Conservation (phyloP, 2,888 invertebrate genomes). For the Meteorus colon region DNA sequence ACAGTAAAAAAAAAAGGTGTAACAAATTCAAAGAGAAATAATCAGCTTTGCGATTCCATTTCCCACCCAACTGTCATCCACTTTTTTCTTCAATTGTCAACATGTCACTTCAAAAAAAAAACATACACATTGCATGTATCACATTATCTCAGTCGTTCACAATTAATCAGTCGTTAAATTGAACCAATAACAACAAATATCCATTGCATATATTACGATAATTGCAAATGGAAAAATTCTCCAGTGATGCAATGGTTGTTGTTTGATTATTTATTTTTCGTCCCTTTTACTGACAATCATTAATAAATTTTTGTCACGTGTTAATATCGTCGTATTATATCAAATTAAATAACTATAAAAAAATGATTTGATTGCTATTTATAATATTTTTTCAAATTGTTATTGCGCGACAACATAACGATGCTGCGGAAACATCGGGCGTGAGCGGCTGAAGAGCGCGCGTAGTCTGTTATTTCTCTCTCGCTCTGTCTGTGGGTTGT, state of each 20-base stretch:
- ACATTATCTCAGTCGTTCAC: slow-evolving; percentile 7
- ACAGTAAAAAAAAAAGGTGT: background rate
- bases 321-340: background rate
- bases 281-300: background rate
- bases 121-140: background rate
- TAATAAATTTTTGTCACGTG: background rate
- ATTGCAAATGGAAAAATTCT: slow-evolving; percentile 13
- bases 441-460: slow-evolving; percentile 10
- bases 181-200: background rate
- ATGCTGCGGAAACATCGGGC: background rate
- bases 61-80: slow-evolving; percentile 11
- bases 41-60: slow-evolving; percentile 10
- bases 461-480: slow-evolving; percentile 11
- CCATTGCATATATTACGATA: background rate
- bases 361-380: background rate
- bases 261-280: background rate
- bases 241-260: background rate
- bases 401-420: slow-evolving; percentile 1
- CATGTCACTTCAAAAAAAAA: slow-evolving; percentile 26
- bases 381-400: background rate
- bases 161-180: background rate
- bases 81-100: slow-evolving; percentile 7
- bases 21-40: background rate
- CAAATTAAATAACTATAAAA: background rate
- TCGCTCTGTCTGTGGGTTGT: slow-evolving; percentile 54